Evolutionary conservation across 2,113 vertebrate species (phyloP), one percentile per base, ranked within the genome.

Genomic region (Ceyx melanurus): DNA sequence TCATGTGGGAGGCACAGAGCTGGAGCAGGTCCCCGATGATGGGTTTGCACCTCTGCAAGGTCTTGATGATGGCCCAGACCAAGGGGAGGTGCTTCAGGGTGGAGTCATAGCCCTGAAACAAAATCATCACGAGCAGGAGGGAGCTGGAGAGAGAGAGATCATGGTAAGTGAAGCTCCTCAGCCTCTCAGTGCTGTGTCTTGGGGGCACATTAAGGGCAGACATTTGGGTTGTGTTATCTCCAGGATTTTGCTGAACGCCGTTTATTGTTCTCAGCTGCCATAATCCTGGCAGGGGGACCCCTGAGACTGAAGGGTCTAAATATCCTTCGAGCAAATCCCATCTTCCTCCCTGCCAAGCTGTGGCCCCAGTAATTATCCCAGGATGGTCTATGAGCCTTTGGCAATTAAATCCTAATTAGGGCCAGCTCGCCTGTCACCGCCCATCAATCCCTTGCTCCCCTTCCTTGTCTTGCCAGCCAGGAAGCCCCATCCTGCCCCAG

Each of bases 191-290:
- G 23, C 42, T 86, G 26, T 29, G 33, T 53, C 83, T 46, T 45
- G 43, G 46, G 87, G 78, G 10, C 40, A 45, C 0, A 18, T 66
- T 51, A 54, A 25, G 66, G 88, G 21, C 4, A 66, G 86, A 40
- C 77, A 21, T 92, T 88, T 86, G 94, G 81, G 88, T 62, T 68
- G 64, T 43, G 17, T 72, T 83, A 33, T 42, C 42, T 65, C 86
- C 37, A 33, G 60, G 37, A 68, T 51, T 86, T 70, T 64, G 51
- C 22, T 70, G 73, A 86, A 76, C 4, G 5, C 60, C 0, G 2
- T 54, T 94, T 87, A 75, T 92, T 81, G 71, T 77, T 91, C 84
- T 89, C 77, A 92, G 84, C 82, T 80, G 74, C 82, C 71, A 54
- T 77, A 86, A 94, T 91, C 58, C 21, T 43, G 12, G 40, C 8